Evolutionary conservation across 2,113 vertebrate genomes (phyloP), one percentile per base, ranked within the genome.

Genomic region (Megatriorchis doriae): DNA sequence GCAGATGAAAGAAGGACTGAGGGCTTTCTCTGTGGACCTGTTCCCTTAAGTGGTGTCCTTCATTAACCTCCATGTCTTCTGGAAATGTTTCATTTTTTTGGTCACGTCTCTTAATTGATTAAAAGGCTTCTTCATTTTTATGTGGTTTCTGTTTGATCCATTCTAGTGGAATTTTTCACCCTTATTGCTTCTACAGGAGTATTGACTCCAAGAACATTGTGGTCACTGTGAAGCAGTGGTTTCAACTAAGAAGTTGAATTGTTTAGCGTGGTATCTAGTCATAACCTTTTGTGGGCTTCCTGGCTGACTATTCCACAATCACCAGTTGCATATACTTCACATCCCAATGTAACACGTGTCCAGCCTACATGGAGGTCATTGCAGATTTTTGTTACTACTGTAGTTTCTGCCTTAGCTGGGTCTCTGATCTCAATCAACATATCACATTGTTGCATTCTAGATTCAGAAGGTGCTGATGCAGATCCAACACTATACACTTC

Each of bases 211-310:
- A 45, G 58, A 3, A 17, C n/a, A 18, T 16, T 66, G 48, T 50
- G 16, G 12, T 70, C 48, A 82, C 59, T 45, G 13, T 42, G 36
- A 62, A 78, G 20, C 0, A 13, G 19, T 40, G 9, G 21, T 65
- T 91, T 91, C 61, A 74, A 31, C 55, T 45, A 52, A 40, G 47
- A 83, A 27, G 16, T 9, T 65, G 13, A 73, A 66, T 29, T 7
- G 1, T 80, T 74, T 58, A 59, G 26, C 0, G 0, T 17, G 15
- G 17, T 61, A 55, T 42, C 31, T 55, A 53, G 31, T 38, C 48
- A 43, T 29, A 59, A 66, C 8, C 42, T 68, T 86, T 62, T 50
- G 31, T 42, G 53, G 40, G 34, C 31, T 71, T 78, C 12, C 19
- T 77, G 70, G 11, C 23, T 52, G 63, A 50, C 34, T 58, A 31